Evolutionary conservation across 2,797 vertebrate genomes (phyloP).

Genomic region (Helicolenus hilgendorfi): DNA sequence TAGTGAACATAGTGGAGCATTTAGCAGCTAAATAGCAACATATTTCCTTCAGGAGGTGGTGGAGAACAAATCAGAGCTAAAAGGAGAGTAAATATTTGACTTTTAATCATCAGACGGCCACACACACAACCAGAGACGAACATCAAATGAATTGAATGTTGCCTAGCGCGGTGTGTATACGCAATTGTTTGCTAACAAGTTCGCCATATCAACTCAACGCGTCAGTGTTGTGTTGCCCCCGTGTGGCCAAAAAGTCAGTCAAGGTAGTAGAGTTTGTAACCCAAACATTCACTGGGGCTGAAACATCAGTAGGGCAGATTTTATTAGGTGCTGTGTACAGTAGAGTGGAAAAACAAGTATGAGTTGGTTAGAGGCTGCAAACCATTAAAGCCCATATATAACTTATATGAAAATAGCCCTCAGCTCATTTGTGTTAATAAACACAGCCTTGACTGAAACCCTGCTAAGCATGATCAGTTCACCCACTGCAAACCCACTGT

Average conservation of each 20-base stretch:
- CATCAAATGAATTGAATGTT: background rate
- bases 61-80: background rate
- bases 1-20: background rate
- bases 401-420: slow-evolving; percentile 47
- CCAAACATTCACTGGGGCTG: background rate
- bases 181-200: background rate
- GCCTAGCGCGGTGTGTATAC: too few species aligned
- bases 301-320: slow-evolving; percentile 12
- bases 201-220: background rate
- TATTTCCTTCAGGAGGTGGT: background rate
- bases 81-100: background rate
- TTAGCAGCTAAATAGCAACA: background rate
- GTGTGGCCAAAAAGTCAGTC: background rate
- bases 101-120: background rate
- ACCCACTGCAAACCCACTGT: slow-evolving; percentile 59
- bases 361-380: background rate
- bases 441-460: slow-evolving; percentile 66
- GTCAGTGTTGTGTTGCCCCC: background rate
- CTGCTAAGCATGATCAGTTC: slow-evolving; percentile 70
- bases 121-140: background rate
- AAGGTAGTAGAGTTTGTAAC: background rate
- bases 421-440: slow-evolving; percentile 71
- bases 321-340: slow-evolving; percentile 1
- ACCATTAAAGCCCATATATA: slow-evolving; percentile 1
- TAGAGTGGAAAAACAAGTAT: slow-evolving; percentile 3